phyloP scores from a whole-genome alignment of 2,888 invertebrate genomes.

The Melangyna quadrimaculata region DNA sequence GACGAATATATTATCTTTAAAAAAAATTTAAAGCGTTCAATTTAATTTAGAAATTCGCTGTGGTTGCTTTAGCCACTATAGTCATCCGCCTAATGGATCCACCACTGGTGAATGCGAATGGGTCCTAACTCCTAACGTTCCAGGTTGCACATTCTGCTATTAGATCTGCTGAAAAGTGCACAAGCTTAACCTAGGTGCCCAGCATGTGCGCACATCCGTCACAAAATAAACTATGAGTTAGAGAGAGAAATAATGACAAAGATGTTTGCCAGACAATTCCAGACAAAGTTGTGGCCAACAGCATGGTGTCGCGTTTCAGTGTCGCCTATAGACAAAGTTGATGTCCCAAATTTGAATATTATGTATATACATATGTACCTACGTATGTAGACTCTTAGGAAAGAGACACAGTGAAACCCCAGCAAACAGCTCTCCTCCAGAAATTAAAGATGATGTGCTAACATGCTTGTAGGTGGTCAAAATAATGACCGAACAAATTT shows the following conservation, averaged over 20 bases:
- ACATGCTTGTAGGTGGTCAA: constrained; percentile 60
- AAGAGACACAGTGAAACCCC: not conserved
- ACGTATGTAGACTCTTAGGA: not conserved
- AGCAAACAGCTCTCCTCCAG: not conserved
- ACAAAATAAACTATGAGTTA: constrained; percentile 20
- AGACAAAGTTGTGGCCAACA: constrained; percentile 51
- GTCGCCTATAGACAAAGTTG: constrained; percentile 14
- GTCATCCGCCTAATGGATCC: too few species aligned
- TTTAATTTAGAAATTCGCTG: too few species aligned
- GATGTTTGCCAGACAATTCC: constrained; percentile 32
- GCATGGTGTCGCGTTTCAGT: constrained; percentile 45
- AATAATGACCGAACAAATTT: constrained; percentile 45
- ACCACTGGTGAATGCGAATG: too few species aligned
- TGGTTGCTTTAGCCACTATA: too few species aligned
- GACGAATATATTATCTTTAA: too few species aligned
- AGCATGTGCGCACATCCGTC: constrained; percentile 57
- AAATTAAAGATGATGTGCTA: constrained; percentile 44
- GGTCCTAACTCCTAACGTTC: too few species aligned
- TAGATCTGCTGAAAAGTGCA: constrained; percentile 15
- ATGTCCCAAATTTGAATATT: constrained; percentile 52
- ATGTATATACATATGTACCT: too few species aligned
- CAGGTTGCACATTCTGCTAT: not conserved
- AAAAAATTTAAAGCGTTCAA: too few species aligned
- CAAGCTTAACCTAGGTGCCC: constrained; percentile 44
- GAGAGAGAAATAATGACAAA: constrained; percentile 37